phyloP scores from a whole-genome alignment of 2,113 vertebrate genomes.

The Ctenodactylus gundi region DNA sequence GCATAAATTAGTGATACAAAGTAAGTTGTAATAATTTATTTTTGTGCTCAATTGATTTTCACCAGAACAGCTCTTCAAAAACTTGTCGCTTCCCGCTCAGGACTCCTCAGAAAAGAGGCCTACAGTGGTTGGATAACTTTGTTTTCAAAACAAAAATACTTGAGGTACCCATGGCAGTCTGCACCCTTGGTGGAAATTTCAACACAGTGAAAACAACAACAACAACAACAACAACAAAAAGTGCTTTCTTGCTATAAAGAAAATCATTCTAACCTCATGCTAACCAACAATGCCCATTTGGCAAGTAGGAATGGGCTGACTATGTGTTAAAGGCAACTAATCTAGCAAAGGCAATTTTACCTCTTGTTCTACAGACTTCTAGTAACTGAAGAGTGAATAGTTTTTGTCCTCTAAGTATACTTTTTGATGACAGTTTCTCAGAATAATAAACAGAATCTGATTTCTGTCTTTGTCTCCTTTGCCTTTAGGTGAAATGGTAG shows the following conservation, averaged over 20 bases:
- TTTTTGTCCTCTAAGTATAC: neutral
- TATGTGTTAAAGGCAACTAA: neutral
- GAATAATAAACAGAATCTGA: neutral
- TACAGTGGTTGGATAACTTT: neutral
- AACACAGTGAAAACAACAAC: neutral
- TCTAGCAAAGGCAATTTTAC: neutral
- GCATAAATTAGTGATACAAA: neutral
- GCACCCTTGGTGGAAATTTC: neutral
- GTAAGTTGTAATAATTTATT: neutral
- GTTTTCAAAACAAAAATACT: no score
- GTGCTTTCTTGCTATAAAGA: neutral
- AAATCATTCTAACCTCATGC: neutral
- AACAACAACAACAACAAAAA: no score
- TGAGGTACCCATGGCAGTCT: neutral
- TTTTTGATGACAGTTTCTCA: neutral
- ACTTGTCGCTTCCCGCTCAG: neutral
- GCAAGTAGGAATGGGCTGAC: neutral
- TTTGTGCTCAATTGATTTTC: neutral
- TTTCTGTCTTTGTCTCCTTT: neutral
- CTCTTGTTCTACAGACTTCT: neutral
- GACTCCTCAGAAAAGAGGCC: neutral
- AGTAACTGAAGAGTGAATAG: neutral
- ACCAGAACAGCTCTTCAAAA: neutral
- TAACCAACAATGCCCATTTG: neutral
- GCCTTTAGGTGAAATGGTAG: neutral